These are phyloP conservation scores for Pelvicachromis taeniatus DNA, from an alignment of 2,113 vertebrate species.

Conservation along the genomic window DNA sequence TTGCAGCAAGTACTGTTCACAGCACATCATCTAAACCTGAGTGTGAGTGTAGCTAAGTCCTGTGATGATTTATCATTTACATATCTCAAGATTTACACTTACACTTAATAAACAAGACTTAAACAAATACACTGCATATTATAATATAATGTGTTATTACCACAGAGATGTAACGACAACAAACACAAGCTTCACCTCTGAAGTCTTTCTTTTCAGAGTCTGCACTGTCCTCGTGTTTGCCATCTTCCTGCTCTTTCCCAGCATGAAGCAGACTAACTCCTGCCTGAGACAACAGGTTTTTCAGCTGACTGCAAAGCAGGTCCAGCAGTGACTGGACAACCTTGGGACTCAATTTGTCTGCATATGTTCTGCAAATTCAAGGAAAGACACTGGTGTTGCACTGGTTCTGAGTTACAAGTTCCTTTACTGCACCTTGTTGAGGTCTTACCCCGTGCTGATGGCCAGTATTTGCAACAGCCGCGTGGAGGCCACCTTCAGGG, in stretches of 20 bases:
- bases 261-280: conserved; percentile 81
- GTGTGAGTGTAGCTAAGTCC: not conserved
- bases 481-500: conserved; percentile 94
- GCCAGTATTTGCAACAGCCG: conserved; percentile 93
- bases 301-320: conserved; percentile 94
- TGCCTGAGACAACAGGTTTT: conserved; percentile 91
- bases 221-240: conserved; percentile 71
- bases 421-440: not conserved
- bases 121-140: not conserved
- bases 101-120: not conserved
- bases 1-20: not conserved
- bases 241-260: conserved; percentile 77
- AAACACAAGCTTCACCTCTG: conserved; percentile 62
- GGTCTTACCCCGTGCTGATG: conserved; percentile 92
- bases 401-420: not conserved
- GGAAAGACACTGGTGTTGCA: not conserved
- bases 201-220: conserved; percentile 90
- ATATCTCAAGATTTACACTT: not conserved
- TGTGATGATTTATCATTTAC: not conserved
- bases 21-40: not conserved
- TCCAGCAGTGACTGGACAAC: conserved; percentile 95
- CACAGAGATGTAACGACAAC: not conserved
- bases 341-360: conserved; percentile 91
- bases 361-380: conserved; percentile 81
- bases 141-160: not conserved